Evolutionary conservation across 2,113 vertebrate genomes (phyloP).

Genomic region (Cyrtonyx montezumae): DNA sequence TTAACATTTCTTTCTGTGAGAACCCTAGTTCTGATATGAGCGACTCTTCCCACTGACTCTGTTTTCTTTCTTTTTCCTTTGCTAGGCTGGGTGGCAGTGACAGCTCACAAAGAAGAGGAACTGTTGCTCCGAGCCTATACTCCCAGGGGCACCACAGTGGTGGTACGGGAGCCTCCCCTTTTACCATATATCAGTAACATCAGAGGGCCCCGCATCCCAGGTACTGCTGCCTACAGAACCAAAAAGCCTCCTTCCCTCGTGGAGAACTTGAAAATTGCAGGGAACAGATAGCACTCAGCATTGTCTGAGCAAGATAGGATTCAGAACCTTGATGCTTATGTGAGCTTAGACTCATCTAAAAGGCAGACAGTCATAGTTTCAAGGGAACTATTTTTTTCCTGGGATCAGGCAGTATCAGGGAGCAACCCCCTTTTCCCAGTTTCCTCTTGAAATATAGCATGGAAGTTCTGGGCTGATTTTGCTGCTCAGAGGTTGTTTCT

Average conservation of each 20-base stretch:
- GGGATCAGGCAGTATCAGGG: rapidly evolving
- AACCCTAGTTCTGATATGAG: neutral
- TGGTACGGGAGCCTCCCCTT: constrained; percentile 83
- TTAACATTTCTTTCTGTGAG: neutral
- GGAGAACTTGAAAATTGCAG: constrained; percentile 42
- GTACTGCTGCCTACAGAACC: constrained; percentile 81
- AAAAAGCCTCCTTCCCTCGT: constrained; percentile 72
- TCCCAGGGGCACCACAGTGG: constrained; percentile 70
- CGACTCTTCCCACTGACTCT: neutral
- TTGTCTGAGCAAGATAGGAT: neutral
- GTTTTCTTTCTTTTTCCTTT: neutral
- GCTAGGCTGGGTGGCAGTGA: constrained; percentile 93
- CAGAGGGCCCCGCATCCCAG: constrained; percentile 83
- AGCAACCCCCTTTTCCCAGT: neutral
- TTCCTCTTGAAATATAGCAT: neutral
- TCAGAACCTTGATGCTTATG: neutral
- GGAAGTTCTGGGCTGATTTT: neutral
- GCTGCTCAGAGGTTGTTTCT: neutral
- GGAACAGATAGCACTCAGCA: neutral
- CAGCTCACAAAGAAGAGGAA: constrained; percentile 70
- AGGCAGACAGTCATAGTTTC: neutral
- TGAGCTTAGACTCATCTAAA: neutral
- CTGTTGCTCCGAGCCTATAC: constrained; percentile 81
- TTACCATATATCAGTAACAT: constrained; percentile 82
- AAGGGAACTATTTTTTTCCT: neutral